Evolutionary conservation across 2,888 invertebrate species (phyloP), one percentile per base, ranked within the genome.

Genomic region (Gastracanthus pulcherrimus): DNA sequence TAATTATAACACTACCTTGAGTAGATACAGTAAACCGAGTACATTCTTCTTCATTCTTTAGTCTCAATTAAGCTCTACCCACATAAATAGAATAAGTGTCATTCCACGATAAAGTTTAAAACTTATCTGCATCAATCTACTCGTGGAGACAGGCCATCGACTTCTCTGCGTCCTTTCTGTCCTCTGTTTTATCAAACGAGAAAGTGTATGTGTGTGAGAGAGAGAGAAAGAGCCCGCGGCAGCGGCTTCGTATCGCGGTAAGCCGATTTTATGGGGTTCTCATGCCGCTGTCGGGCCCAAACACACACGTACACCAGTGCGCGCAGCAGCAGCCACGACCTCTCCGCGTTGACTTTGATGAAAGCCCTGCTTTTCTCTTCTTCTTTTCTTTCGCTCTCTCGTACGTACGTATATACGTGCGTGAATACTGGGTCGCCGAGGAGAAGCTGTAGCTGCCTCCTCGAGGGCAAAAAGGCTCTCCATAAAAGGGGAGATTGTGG

Each of bases 181-280:
- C 34, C 36, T 78, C 82, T 81, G 84, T 87, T 88, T 85, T 84
- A 85, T 85, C 84, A 86, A 86, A 83, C 83, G 83, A 82, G 36
- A n/a, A 34, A 16, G 31, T 13, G 41, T 3, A 16, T 4, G 13
- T 3, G 58, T 1, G 48, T 26, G 41, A 48, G n/a, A 48, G 29
- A 0, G 23, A 60, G 26, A n/a, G 29, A 36, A 34, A 36, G 16
- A 51, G 55, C 19, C 48, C 51, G 71, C 55, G 29, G 26, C 13
- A 58, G 9, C 29, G 66, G 31, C 84, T 16, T 83, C 83, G 82
- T 67, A 85, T 87, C 85, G 86, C 79, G 84, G 86, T 87, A 88
- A 89, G 87, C 88, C 88, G 88, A 89, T 89, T 89, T 89, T 89
- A 89, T 87, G 85, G 85, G 85, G 83, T 87, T 86, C 86, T 87